A percentile compares a stretch with the other conserved stretches of the same genome.
phyloP scores from a whole-genome alignment of 2,888 invertebrate genomes.

The Scaptomyza polygonia region DNA sequence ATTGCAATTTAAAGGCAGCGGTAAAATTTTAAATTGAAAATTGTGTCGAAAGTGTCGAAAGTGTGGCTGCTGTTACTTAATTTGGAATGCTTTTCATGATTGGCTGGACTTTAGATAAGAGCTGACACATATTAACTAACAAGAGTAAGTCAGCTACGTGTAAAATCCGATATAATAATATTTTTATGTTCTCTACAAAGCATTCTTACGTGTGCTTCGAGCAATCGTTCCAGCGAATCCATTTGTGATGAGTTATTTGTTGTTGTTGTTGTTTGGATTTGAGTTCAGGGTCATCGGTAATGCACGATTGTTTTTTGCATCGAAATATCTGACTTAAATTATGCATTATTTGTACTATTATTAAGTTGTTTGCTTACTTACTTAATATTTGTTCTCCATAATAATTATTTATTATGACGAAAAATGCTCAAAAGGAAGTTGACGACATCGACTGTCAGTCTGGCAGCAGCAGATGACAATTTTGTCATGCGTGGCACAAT shows the following conservation, averaged over 20 bases:
- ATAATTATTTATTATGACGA: constrained; percentile 67
- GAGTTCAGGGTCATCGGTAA: constrained; percentile 72
- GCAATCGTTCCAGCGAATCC: not conserved
- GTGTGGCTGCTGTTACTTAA: constrained; percentile 16
- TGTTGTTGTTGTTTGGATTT: constrained; percentile 7
- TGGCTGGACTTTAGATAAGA: too few relatives aligned
- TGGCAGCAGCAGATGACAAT: constrained; percentile 53
- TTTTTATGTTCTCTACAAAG: too few relatives aligned
- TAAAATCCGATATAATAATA: too few relatives aligned
- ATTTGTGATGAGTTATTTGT: constrained; percentile 5
- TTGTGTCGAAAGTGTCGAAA: constrained; percentile 25
- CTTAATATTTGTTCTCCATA: constrained; percentile 78
- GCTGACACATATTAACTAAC: too few relatives aligned
- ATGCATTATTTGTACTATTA: constrained; percentile 76
- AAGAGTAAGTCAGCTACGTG: too few relatives aligned
- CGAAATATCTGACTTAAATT: constrained; percentile 49
- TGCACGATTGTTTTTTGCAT: constrained; percentile 57
- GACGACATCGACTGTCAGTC: constrained; percentile 61
- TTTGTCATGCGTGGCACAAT: constrained; percentile 74
- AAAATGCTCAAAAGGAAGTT: constrained; percentile 66
- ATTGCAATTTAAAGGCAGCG: constrained; percentile 30
- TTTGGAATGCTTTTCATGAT: too few relatives aligned
- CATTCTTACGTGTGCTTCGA: constrained; percentile 61
- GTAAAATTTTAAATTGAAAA: constrained; percentile 13
- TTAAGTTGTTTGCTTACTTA: constrained; percentile 51